phyloP scores from a whole-genome alignment of 2,797 vertebrate species.

The Holocentrus rufus region DNA sequence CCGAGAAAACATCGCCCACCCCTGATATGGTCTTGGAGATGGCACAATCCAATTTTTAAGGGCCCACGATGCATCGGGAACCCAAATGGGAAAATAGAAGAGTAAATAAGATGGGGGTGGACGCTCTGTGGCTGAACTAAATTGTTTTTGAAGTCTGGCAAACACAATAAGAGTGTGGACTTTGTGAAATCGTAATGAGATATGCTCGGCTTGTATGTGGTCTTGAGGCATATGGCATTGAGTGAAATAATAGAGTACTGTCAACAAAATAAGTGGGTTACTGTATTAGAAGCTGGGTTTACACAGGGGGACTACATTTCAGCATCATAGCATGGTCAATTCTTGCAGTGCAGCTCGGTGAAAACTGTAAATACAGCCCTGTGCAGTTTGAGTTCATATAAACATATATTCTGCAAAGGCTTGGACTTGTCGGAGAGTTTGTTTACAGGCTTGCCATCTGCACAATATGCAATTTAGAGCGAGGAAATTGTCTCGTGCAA shows the following conservation, averaged over 20 bases:
- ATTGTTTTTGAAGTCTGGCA: slow-evolving; percentile 74
- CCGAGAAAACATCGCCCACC: slow-evolving; percentile 55
- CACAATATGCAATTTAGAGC: slow-evolving; percentile 10
- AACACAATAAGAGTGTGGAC: slow-evolving; percentile 66
- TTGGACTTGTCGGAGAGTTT: background rate
- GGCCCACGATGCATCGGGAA: slow-evolving; percentile 62
- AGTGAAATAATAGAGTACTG: slow-evolving; percentile 58
- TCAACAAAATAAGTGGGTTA: slow-evolving; percentile 64
- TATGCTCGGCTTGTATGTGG: slow-evolving; percentile 50
- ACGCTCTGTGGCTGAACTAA: slow-evolving; percentile 59
- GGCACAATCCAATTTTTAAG: slow-evolving; percentile 71
- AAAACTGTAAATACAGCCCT: slow-evolving; percentile 28
- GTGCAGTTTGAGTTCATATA: slow-evolving; percentile 13
- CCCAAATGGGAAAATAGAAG: slow-evolving; percentile 67
- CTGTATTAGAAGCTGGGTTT: slow-evolving; percentile 50
- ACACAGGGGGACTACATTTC: slow-evolving; percentile 35
- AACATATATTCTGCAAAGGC: slow-evolving; percentile 9
- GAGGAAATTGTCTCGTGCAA: slow-evolving; percentile 5
- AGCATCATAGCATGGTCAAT: slow-evolving; percentile 16
- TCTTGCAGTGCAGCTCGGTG: slow-evolving; percentile 12
- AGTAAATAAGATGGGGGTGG: slow-evolving; percentile 72
- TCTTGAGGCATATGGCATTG: slow-evolving; percentile 42
- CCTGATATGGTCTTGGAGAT: slow-evolving; percentile 59
- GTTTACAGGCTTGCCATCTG: slow-evolving; percentile 1
- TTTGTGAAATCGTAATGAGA: slow-evolving; percentile 71